Evolutionary conservation across 2,797 vertebrate species (phyloP).

Genomic region (Ceyx erithaca): DNA sequence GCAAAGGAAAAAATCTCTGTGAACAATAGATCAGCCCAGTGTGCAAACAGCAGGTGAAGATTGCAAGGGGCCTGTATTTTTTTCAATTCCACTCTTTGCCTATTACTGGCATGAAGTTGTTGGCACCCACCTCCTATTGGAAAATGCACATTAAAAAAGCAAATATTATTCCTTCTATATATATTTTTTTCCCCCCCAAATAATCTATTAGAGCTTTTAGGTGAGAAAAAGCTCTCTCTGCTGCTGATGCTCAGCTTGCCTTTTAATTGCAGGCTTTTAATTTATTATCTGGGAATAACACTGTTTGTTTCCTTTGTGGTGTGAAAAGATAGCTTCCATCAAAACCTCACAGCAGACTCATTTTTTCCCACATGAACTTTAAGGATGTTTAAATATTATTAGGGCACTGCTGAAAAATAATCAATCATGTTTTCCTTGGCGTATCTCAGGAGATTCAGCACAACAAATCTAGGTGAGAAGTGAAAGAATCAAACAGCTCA

Average conservation of each 20-base stretch:
- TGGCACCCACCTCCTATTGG: background rate
- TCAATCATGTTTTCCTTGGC: background rate
- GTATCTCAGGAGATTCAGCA: background rate
- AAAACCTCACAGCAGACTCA: background rate
- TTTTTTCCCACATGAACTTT: background rate
- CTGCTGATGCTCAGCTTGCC: background rate
- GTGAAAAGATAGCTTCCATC: background rate
- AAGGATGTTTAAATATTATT: background rate
- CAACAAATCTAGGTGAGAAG: background rate
- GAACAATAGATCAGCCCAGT: background rate
- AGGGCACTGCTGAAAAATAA: background rate
- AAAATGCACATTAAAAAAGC: background rate
- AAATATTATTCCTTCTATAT: background rate
- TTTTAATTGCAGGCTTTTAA: background rate
- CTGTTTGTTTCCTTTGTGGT: background rate
- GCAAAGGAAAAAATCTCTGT: background rate
- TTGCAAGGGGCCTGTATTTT: background rate
- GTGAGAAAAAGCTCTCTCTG: background rate
- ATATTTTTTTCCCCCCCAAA: background rate
- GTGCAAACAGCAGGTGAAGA: background rate
- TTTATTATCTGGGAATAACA: background rate
- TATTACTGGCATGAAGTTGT: background rate
- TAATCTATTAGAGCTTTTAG: background rate
- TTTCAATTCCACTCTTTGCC: background rate
- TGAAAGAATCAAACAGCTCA: background rate